Conservation (phyloP, 1,140 invertebrate species). For the Aricia agestis region DNA sequence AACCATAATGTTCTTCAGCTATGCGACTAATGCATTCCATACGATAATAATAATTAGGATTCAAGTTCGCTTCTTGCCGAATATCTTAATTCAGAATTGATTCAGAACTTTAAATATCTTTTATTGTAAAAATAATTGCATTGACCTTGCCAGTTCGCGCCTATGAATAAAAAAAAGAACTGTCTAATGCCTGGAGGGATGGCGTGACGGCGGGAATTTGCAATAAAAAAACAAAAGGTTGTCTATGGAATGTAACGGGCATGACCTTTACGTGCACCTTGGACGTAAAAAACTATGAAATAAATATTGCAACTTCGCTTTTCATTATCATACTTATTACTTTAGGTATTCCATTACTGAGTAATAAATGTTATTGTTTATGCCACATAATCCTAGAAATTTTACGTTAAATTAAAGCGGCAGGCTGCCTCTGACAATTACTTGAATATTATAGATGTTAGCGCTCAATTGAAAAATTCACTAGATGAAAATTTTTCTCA, state of each 20-base stretch:
- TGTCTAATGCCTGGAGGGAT: not conserved
- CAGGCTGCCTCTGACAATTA: not conserved
- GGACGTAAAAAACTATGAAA: constrained; percentile 24
- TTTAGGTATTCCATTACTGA: not conserved
- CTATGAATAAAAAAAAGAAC: not conserved
- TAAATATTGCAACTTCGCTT: constrained; percentile 4
- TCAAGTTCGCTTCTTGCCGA: too few species aligned
- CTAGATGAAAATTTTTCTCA: too few species aligned
- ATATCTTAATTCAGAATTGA: too few species aligned
- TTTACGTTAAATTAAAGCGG: not conserved
- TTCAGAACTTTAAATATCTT: too few species aligned
- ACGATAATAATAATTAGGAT: too few species aligned
- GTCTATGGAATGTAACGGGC: constrained; percentile 31
- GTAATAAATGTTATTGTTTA: not conserved
- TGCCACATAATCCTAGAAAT: not conserved
- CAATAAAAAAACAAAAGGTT: constrained; percentile 26
- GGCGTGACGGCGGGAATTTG: not conserved
- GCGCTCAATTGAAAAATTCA: too few species aligned
- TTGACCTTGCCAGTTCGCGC: not conserved
- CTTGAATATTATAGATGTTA: too few species aligned
- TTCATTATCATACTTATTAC: constrained; percentile 6
- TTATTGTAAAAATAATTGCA: not conserved
- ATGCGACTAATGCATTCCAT: too few species aligned
- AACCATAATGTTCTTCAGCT: too few species aligned
- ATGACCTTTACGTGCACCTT: constrained; percentile 35